Evolutionary conservation across 2,888 invertebrate genomes (phyloP), one percentile per base, ranked within the genome.

Genomic region (Zele albiditarsus): DNA sequence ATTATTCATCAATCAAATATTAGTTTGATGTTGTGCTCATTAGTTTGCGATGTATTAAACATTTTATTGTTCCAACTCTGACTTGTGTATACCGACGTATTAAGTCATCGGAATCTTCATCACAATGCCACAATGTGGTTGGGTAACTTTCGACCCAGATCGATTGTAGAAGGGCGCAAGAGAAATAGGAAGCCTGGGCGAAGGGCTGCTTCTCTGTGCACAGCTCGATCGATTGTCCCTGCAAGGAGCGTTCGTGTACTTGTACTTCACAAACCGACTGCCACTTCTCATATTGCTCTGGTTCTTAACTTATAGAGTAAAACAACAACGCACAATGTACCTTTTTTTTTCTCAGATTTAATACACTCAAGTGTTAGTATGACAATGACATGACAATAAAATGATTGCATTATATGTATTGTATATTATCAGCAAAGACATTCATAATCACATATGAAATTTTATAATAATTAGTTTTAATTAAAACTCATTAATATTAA

Each of bases 181-280:
- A 53, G 63, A 57, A 72, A 78, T 66, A 57, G 74, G 75, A 28
- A 75, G 46, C 60, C 57, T 70, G 49, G 31, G 65, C 46, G 49
- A 20, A 25, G 23, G 38, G 25, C 14, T 42, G 72, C 70, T 68
- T 73, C 77, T 57, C 71, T 67, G 67, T 74, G 69, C 75, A 70
- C 73, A 76, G 82, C 81, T 83, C 81, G 79, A 84, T 84, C 85
- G 84, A 84, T 85, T 83, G 78, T 74, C 71, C 80, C 73, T 77
- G 78, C 75, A 81, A 81, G 82, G 80, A 73, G 73, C 76, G 60
- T 68, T 67, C 71, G 78, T 74, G 69, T 74, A 72, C 72, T 73
- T 76, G 78, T 70, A 77, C 73, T 78, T 76, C 69, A 49, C 72
- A 69, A 63, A 62, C 62, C 49, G 33, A 68, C 53, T 33, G 53